Percentiles rank a stretch among this genome's conserved stretches.
These are phyloP conservation scores for Cardiocondyla obscurior DNA, from an alignment of 1,140 invertebrate genomes.

Conservation along the genomic window DNA sequence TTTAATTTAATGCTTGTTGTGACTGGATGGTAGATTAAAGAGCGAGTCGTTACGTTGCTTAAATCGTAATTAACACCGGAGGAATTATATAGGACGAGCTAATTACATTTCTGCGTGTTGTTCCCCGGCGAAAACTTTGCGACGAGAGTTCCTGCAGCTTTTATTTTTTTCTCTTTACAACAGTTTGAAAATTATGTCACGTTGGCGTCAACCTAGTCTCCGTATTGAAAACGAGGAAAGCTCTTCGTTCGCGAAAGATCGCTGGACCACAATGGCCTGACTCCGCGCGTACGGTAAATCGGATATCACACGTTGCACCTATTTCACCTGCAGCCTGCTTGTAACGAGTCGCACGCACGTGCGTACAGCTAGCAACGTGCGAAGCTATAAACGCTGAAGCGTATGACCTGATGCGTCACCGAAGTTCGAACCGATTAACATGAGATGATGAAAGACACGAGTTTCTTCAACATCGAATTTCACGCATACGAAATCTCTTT, in stretches of 20 bases:
- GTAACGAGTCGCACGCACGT: slow-evolving; percentile 39
- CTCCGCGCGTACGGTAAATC: slow-evolving; percentile 1
- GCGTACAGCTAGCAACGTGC: slow-evolving; percentile 1
- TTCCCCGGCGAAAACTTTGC: neutral
- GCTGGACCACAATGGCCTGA: neutral
- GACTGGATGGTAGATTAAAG: neutral
- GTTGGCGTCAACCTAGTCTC: no score
- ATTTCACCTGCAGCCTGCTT: slow-evolving; percentile 31
- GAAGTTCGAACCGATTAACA: slow-evolving; percentile 60
- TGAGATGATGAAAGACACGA: slow-evolving; percentile 32
- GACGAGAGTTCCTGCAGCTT: neutral
- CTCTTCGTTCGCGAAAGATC: neutral
- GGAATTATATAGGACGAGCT: slow-evolving; percentile 2
- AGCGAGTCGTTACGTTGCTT: slow-evolving; percentile 28
- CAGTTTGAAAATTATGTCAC: no score
- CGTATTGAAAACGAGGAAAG: neutral
- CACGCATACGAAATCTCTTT: neutral
- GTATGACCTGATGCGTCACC: slow-evolving; percentile 58
- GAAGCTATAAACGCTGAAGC: slow-evolving; percentile 21
- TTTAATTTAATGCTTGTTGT: slow-evolving; percentile 48
- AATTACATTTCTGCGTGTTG: neutral
- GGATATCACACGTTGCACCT: neutral
- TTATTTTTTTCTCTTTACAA: neutral
- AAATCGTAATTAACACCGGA: slow-evolving; percentile 44
- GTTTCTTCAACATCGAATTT: slow-evolving; percentile 49